A percentile compares a stretch with the other conserved stretches of the same genome.
phyloP scores from a whole-genome alignment of 2,113 vertebrate genomes.

The Cacatua alba region DNA sequence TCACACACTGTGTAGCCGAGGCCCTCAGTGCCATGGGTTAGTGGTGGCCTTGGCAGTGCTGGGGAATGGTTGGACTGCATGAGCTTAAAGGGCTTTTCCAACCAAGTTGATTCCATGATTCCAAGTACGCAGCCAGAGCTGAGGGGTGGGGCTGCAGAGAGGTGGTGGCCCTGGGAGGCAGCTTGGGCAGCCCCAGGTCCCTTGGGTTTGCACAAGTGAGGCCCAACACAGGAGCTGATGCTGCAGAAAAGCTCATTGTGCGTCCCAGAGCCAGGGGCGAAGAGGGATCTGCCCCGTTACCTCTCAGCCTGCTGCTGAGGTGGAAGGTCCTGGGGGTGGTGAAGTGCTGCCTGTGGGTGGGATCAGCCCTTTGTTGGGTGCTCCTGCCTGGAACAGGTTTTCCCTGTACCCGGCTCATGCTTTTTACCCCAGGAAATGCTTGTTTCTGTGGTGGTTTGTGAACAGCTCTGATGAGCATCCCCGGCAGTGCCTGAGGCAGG shows the following conservation, averaged over 20 bases:
- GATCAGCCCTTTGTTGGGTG: background rate
- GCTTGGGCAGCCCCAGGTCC: background rate
- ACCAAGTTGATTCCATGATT: background rate
- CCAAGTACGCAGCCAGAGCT: fast-evolving
- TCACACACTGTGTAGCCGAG: background rate
- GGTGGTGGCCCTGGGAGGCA: fast-evolving
- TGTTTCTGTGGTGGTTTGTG: background rate
- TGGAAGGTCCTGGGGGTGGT: background rate
- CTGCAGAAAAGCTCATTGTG: background rate
- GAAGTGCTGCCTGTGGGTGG: too few relatives aligned
- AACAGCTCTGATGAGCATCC: background rate
- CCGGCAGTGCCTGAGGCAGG: background rate
- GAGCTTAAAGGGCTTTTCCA: background rate
- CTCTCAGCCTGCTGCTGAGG: background rate
- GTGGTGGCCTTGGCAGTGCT: background rate
- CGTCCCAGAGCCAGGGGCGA: fast-evolving
- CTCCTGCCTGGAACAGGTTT: background rate
- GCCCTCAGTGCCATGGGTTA: background rate
- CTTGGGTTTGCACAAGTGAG: background rate
- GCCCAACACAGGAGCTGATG: fast-evolving
- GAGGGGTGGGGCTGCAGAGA: fast-evolving
- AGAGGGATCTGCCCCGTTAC: background rate
- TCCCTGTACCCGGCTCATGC: background rate
- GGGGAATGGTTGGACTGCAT: fast-evolving
- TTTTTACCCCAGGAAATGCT: fast-evolving